Evolutionary conservation across 2,113 vertebrate genomes (phyloP).

Genomic region (Chaenogobius annularis): DNA sequence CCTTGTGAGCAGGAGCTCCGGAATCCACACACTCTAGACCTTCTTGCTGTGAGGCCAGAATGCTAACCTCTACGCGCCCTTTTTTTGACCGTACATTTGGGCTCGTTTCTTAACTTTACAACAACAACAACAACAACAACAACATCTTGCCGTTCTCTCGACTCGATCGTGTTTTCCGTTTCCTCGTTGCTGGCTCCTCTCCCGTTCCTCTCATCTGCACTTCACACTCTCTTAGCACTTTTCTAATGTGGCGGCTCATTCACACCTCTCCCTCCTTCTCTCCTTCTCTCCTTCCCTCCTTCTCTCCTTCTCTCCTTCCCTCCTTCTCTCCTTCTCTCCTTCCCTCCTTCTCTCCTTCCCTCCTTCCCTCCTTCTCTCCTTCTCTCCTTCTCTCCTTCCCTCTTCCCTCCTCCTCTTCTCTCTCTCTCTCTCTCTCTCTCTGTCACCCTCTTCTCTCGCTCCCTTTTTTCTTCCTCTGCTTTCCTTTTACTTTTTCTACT

Average conservation of each 20-base stretch:
- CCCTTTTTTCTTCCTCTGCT: neutral
- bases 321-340: neutral
- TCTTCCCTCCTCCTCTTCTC: neutral
- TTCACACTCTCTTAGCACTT: conserved; percentile 54
- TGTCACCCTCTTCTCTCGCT: neutral
- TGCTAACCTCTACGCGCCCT: no score
- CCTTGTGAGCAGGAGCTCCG: no score
- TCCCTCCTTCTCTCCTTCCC: no score
- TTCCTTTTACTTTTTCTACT: no score
- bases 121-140: neutral
- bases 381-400: no score
- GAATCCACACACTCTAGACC: no score
- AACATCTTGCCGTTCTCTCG: conserved; percentile 1
- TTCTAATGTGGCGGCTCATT: conserved; percentile 41
- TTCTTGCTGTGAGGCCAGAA: no score
- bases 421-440: neutral
- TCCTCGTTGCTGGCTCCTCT: conserved; percentile 30
- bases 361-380: no score
- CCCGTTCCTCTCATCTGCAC: conserved; percentile 35
- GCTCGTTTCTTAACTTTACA: no score
- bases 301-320: neutral
- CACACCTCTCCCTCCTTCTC: neutral
- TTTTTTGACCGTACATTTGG: no score
- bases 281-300: neutral
- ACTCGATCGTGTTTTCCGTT: conserved; percentile 40